A percentile compares a stretch with the other conserved stretches of the same genome.
Evolutionary conservation across 2,797 vertebrate genomes (phyloP).

Genomic region (Muraenolepis orangiensis): DNA sequence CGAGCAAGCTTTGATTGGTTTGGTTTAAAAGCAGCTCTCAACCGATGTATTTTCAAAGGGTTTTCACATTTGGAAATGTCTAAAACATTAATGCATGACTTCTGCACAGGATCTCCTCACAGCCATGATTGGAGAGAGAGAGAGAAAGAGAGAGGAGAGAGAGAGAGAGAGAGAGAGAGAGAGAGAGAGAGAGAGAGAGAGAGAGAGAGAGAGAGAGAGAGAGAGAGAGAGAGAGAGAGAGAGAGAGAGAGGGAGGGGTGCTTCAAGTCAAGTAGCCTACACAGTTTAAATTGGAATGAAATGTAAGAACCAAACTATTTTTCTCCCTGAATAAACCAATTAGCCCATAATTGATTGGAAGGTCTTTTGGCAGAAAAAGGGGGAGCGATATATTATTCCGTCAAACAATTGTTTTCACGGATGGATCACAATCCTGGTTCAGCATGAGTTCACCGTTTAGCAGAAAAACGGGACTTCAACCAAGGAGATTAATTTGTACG

Average conservation of each 20-base stretch:
- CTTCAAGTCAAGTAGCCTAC: neutral
- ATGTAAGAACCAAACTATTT: neutral
- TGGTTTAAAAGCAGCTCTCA: conserved; percentile 43
- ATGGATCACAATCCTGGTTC: neutral
- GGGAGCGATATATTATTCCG: neutral
- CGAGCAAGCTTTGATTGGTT: conserved; percentile 10
- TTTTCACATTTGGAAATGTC: conserved; percentile 18
- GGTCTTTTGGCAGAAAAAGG: neutral
- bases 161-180: no score
- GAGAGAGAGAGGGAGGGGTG: no score
- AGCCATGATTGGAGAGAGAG: conserved; percentile 9
- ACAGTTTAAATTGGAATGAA: neutral
- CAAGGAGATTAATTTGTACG: neutral
- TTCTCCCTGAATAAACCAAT: neutral
- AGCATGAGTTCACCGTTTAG: neutral
- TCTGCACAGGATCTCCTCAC: conserved; percentile 13
- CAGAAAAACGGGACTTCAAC: neutral
- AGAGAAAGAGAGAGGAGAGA: no score
- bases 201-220: no score
- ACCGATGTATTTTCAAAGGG: conserved; percentile 34
- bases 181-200: no score
- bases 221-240: no score
- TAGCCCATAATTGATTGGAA: neutral
- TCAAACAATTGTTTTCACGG: neutral
- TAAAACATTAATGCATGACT: conserved; percentile 23